Conservation (phyloP, 2,888 invertebrate genomes). For the Agrotis clavis region DNA sequence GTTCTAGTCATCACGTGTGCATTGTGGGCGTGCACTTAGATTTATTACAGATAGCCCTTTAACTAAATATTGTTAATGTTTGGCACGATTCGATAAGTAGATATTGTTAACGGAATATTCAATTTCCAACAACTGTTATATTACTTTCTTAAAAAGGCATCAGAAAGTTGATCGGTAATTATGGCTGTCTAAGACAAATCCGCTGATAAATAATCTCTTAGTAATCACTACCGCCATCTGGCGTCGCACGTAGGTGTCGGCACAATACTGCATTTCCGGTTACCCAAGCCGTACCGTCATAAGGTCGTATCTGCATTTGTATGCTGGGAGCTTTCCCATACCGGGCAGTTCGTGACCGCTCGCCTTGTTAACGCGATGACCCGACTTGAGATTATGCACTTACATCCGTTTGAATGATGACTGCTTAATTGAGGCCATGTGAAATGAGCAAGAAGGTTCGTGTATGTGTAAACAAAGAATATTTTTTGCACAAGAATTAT, state of each 20-base stretch:
- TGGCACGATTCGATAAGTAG: slow-evolving; percentile 66
- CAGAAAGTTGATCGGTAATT: slow-evolving; percentile 34
- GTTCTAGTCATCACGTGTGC: slow-evolving; percentile 78
- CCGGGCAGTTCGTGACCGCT: slow-evolving; percentile 89
- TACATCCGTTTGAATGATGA: slow-evolving; percentile 88
- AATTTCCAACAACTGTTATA: slow-evolving; percentile 42
- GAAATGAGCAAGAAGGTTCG: slow-evolving; percentile 69
- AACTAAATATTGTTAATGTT: slow-evolving; percentile 75
- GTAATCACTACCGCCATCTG: slow-evolving; percentile 66
- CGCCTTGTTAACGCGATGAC: slow-evolving; percentile 89
- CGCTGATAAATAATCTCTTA: slow-evolving; percentile 47
- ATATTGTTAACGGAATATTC: slow-evolving; percentile 50
- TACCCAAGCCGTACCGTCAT: slow-evolving; percentile 69
- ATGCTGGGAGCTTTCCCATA: slow-evolving; percentile 90
- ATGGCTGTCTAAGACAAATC: slow-evolving; percentile 41
- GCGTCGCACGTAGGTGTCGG: slow-evolving; percentile 69
- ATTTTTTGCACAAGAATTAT: slow-evolving; percentile 70
- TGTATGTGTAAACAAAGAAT: slow-evolving; percentile 72
- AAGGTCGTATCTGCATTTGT: slow-evolving; percentile 86
- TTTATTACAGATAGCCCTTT: slow-evolving; percentile 84
- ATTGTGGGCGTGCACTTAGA: slow-evolving; percentile 85
- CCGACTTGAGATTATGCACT: slow-evolving; percentile 88
- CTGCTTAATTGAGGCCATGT: slow-evolving; percentile 87
- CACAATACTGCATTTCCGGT: slow-evolving; percentile 72
- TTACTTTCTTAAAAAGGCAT: slow-evolving; percentile 16